Base-by-base conservation (phyloP, 2,797 vertebrate species). In the Enteromius paludinosus region DNA sequence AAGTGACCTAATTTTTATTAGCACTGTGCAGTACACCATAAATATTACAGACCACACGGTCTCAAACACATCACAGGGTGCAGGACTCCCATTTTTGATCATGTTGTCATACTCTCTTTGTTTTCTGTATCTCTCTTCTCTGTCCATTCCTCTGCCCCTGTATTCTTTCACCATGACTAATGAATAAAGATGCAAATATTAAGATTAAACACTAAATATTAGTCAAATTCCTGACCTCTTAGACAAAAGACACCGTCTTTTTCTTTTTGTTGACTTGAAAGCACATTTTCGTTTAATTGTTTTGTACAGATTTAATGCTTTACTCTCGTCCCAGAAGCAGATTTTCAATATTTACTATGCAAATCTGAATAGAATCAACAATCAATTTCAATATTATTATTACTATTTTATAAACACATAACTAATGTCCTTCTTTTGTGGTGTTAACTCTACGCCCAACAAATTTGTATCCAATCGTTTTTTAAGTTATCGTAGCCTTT, bases 161-260 rank as follows among this genome's bases (percentile, higher is more conserved):
- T 82, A 15, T 68, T 76, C 49, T 84, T 59, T 72, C 61, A 73
- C 64, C 62, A 82, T 28, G 69, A 87, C 49, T 78, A 85, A 83
- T 75, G n/a, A 61, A 75, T 43, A 64, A 15, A 83, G 71, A 74
- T 69, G 73, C 72, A 84, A 82, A 81, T 62, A 84, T 54, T 25
- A n/a, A 15, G 33, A 47, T 76, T 18, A 54, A 80, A 43, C 38
- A 80, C 62, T n/a, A 64, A 82, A 28, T 45, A 41, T 74, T 33
- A 38, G 38, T 71, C 65, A 83, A 56, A 62, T 20, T 45, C 56
- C 23, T 5, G 66, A 43, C 33, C 45, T 45, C 47, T 35, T 11
- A 23, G 17, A 17, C 38, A 20, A 45, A 70, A 79, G 35, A 76
- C 49, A n/a, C n/a, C n/a, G n/a, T n/a, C n/a, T 17, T 20, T 69